Percentiles rank a stretch among this genome's conserved stretches.
phyloP scores from a whole-genome alignment of 2,888 invertebrate species.

The Ametastegia equiseti region DNA sequence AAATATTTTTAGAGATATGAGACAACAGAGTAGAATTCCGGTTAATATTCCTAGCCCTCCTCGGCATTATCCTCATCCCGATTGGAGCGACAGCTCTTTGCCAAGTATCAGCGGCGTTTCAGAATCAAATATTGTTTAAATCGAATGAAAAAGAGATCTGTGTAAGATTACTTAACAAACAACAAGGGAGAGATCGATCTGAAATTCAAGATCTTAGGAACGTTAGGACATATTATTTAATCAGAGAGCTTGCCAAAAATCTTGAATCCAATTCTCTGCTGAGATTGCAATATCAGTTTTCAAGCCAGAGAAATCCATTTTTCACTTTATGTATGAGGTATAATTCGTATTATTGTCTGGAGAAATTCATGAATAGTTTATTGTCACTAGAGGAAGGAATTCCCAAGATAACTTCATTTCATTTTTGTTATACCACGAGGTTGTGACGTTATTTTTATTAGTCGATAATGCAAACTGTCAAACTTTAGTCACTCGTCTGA shows the following conservation, averaged over 20 bases:
- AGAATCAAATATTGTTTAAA: constrained; percentile 56
- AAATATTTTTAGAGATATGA: constrained; percentile 62
- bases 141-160: not conserved
- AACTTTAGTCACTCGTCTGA: not conserved
- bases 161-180: not conserved
- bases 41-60: constrained; percentile 65
- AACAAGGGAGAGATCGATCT: not conserved
- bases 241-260: not conserved
- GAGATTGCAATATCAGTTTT: not conserved
- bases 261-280: not conserved
- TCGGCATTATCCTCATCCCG: constrained; percentile 62
- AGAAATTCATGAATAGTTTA: constrained; percentile 1
- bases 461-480: not conserved
- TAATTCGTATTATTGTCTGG: not conserved
- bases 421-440: not conserved
- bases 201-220: not conserved
- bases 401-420: not conserved
- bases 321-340: not conserved
- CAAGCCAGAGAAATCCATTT: not conserved
- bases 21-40: constrained; percentile 60
- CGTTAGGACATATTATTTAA: not conserved
- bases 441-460: constrained; percentile 26
- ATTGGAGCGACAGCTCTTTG: constrained; percentile 67
- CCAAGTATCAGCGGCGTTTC: constrained; percentile 64
- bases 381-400: not conserved